Evolutionary conservation across 2,888 invertebrate species (phyloP).

Genomic region (Mylabris sibirica): DNA sequence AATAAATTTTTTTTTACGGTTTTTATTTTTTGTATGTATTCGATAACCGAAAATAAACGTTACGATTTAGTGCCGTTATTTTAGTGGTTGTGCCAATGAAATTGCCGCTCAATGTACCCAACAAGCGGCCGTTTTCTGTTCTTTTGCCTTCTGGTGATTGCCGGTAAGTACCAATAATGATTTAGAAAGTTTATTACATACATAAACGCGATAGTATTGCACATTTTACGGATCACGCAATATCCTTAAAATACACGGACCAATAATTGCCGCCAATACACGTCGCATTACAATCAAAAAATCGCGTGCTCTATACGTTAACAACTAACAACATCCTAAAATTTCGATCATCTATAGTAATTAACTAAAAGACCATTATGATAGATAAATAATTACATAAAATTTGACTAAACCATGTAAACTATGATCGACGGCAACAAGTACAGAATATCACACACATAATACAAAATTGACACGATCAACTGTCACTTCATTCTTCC

Average conservation of each 20-base stretch:
- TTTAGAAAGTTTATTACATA: conserved; percentile 2
- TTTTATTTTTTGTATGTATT: conserved; percentile 28
- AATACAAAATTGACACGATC: conserved; percentile 17
- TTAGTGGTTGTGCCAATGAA: conserved; percentile 46
- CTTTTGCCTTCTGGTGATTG: conserved; percentile 50
- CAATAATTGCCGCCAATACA: conserved; percentile 26
- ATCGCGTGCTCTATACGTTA: not conserved
- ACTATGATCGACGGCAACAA: not conserved
- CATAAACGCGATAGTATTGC: conserved; percentile 30
- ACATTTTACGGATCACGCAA: conserved; percentile 43
- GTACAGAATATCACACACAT: not conserved
- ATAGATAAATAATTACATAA: not conserved
- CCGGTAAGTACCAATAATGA: conserved; percentile 47
- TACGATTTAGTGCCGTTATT: conserved; percentile 36
- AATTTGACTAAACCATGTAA: not conserved
- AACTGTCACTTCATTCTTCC: not conserved
- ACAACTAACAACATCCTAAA: not conserved
- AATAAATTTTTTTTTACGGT: not conserved
- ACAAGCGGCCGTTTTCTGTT: conserved; percentile 46
- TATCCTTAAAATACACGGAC: conserved; percentile 28
- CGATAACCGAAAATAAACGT: conserved; percentile 33
- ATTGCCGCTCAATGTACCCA: conserved; percentile 51
- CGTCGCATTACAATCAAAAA: not conserved
- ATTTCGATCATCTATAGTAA: not conserved
- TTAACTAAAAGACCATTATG: not conserved